Evolutionary conservation across 2,888 invertebrate species (phyloP), one percentile per base, ranked within the genome.

Genomic region (Drosophila mayaguana): DNA sequence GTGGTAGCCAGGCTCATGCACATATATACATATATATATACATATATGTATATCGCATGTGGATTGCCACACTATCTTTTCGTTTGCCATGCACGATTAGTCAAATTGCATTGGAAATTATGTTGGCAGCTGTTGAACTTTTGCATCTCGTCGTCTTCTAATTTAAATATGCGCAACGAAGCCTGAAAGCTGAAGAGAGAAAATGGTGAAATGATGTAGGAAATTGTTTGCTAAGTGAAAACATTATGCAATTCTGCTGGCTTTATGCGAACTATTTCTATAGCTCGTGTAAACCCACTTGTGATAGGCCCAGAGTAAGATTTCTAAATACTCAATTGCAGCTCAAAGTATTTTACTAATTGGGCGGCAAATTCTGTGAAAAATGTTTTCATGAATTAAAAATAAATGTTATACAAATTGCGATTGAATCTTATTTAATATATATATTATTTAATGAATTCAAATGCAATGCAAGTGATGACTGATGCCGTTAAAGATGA

Each of bases 111-210:
- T 57, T 72, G 55, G n/a, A 64, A 68, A 60, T 56, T 7, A 72
- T 62, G 45, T 57, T 64, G 36, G 46, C 59, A 45, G 45, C 64
- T 51, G 65, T 18, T 54, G 45, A 40, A 38, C 42, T 53, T 57
- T 32, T 50, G 28, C 42, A 46, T 64, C 42, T 46, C 42, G 45
- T 53, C 50, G 32, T 61, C 60, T 28, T 62, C 59, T 72, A 63
- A 71, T 75, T 75, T 63, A 48, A 76, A 76, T 75, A 38, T 59
- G 54, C 64, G 34, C 55, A 51, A 20, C 18, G 45, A 65, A 59
- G 34, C 40, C 40, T 48, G 61, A 61, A 64, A 53, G 56, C 28
- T 28, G 32, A 12, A 14, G 59, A 32, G 46, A 40, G 61, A 28
- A 28, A 45, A 45, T 22, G 4, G 45, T 72, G 67, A 77, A 77